Conservation (phyloP, 2,113 vertebrate genomes). For the pig (Sus scrofa) region DNA sequence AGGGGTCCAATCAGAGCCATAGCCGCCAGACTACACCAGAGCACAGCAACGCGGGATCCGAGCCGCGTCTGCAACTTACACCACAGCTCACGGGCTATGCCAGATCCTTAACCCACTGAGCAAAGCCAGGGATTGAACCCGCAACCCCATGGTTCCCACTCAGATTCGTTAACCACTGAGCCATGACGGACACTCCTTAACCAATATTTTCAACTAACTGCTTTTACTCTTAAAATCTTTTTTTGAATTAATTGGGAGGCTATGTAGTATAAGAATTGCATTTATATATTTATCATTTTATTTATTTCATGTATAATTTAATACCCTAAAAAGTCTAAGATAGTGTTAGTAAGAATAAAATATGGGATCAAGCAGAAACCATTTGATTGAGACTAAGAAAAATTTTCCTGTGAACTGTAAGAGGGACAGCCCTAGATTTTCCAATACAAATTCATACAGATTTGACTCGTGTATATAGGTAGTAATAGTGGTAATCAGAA, state of each 20-base stretch:
- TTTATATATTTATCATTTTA: background rate
- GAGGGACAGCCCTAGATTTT: background rate
- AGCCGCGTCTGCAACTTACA: too few relatives aligned
- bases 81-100: too few relatives aligned
- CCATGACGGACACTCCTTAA: too few relatives aligned
- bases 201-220: background rate
- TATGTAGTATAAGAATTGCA: background rate
- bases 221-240: background rate
- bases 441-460: background rate
- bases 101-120: too few relatives aligned
- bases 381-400: background rate
- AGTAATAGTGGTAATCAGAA: background rate
- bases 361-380: background rate
- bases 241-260: background rate
- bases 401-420: background rate
- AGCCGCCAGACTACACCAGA: too few relatives aligned
- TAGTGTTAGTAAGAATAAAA: background rate
- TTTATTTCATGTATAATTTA: background rate
- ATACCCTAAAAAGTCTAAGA: background rate
- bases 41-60: too few relatives aligned
- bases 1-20: too few relatives aligned
- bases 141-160: too few relatives aligned
- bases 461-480: background rate
- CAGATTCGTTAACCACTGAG: too few relatives aligned
- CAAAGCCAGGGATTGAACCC: too few relatives aligned